Percentiles rank a stretch among this genome's conserved stretches.
These are phyloP conservation scores for Nematopogon swammerdamellus DNA, from an alignment of 2,888 invertebrate genomes.

Conservation along the genomic window DNA sequence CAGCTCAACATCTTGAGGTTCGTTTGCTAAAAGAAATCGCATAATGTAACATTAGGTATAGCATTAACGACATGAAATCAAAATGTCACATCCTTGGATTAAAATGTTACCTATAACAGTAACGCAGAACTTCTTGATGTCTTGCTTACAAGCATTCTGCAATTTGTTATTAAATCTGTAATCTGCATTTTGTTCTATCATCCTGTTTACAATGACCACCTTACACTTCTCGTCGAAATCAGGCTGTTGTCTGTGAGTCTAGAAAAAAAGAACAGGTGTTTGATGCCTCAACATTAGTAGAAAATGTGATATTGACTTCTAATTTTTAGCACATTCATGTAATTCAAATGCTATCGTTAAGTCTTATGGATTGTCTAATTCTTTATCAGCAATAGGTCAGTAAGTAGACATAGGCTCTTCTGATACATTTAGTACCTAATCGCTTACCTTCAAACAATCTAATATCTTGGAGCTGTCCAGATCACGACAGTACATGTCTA, in stretches of 20 bases:
- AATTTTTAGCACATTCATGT: no score
- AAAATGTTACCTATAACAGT: constrained; percentile 45
- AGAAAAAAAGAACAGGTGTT: constrained; percentile 21
- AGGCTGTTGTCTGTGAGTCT: constrained; percentile 70
- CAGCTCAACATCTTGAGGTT: constrained; percentile 65
- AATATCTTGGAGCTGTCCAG: constrained; percentile 66
- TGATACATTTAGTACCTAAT: constrained; percentile 1
- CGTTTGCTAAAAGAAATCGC: constrained; percentile 27
- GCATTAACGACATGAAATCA: no score
- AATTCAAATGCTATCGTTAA: no score
- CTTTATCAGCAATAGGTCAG: no score
- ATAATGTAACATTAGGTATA: no score
- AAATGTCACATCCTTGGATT: no score
- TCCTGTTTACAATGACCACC: constrained; percentile 77
- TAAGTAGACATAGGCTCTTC: no score
- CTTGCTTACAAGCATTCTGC: constrained; percentile 74
- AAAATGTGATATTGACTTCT: no score
- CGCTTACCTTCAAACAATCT: constrained; percentile 70
- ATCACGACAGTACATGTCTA: constrained; percentile 78
- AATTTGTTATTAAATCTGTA: constrained; percentile 85
- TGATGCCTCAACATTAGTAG: no score
- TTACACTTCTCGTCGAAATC: constrained; percentile 83
- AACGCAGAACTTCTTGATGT: constrained; percentile 67
- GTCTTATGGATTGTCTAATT: no score
- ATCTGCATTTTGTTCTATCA: constrained; percentile 89